A percentile compares a stretch with the other conserved stretches of the same genome.
Conservation (phyloP, 2,113 vertebrate species). For the Tamias sibiricus region DNA sequence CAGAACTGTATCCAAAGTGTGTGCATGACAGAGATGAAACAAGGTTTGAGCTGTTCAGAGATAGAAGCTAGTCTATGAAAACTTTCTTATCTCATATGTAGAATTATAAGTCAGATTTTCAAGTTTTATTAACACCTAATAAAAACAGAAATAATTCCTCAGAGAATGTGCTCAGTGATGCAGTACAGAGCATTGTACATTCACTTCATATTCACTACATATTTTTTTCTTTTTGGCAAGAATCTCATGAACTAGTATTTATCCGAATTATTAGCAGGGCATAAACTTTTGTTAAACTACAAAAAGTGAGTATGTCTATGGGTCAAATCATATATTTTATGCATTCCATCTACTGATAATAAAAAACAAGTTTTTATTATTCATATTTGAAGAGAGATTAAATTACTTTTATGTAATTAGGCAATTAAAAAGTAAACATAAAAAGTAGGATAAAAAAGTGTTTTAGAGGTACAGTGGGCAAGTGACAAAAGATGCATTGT, state of each 20-base stretch:
- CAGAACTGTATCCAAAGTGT: neutral
- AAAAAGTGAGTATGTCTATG: neutral
- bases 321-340: neutral
- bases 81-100: neutral
- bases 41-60: neutral
- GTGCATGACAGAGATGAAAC: neutral
- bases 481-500: neutral
- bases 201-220: neutral
- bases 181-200: neutral
- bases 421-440: neutral
- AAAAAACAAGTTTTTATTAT: neutral
- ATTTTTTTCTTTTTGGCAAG: neutral
- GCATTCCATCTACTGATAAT: neutral
- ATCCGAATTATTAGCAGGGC: neutral
- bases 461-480: neutral
- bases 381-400: neutral
- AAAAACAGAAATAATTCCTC: neutral
- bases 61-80: neutral
- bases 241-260: neutral
- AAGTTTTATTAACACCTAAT: neutral
- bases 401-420: neutral
- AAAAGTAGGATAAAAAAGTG: neutral
- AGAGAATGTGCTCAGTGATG: neutral
- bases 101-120: neutral
- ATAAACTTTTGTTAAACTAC: neutral